A percentile compares a stretch with the other conserved stretches of the same genome.
Evolutionary conservation across 2,888 invertebrate species (phyloP).

Genomic region (Pyralis farinalis): DNA sequence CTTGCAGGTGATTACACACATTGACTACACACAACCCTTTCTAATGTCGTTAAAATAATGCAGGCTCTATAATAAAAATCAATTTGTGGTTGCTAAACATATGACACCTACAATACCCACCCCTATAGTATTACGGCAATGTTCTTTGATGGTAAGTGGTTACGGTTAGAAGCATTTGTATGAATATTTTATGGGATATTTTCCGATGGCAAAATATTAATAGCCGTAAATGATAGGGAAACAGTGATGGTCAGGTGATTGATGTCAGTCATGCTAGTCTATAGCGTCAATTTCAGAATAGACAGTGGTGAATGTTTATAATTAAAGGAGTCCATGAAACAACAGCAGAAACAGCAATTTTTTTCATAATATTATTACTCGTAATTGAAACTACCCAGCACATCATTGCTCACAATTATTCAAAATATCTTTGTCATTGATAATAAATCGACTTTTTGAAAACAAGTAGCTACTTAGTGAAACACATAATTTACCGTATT

Average conservation of each 20-base stretch:
- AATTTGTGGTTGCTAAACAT: conserved; percentile 65
- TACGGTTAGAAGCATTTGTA: not conserved
- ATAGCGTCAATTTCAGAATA: too few relatives aligned
- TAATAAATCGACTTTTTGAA: too few relatives aligned
- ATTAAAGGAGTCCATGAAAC: too few relatives aligned
- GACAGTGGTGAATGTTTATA: too few relatives aligned
- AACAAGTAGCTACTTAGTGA: too few relatives aligned
- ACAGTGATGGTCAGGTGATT: not conserved
- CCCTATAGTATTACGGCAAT: conserved; percentile 35
- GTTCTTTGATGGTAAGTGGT: not conserved
- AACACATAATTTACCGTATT: too few relatives aligned
- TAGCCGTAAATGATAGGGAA: not conserved
- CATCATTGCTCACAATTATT: too few relatives aligned
- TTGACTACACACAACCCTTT: conserved; percentile 28
- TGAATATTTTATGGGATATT: not conserved
- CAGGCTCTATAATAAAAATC: conserved; percentile 64
- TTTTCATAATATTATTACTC: too few relatives aligned
- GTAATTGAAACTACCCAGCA: too few relatives aligned
- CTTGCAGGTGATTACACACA: conserved; percentile 19
- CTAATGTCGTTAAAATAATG: conserved; percentile 24
- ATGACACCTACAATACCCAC: conserved; percentile 49
- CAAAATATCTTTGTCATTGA: too few relatives aligned
- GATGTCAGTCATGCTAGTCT: not conserved
- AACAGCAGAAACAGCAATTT: too few relatives aligned
- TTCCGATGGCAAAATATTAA: not conserved